A percentile compares a stretch with the other conserved stretches of the same genome.
Evolutionary conservation across 2,113 vertebrate species (phyloP).

Genomic region (Pachyramphus minor): DNA sequence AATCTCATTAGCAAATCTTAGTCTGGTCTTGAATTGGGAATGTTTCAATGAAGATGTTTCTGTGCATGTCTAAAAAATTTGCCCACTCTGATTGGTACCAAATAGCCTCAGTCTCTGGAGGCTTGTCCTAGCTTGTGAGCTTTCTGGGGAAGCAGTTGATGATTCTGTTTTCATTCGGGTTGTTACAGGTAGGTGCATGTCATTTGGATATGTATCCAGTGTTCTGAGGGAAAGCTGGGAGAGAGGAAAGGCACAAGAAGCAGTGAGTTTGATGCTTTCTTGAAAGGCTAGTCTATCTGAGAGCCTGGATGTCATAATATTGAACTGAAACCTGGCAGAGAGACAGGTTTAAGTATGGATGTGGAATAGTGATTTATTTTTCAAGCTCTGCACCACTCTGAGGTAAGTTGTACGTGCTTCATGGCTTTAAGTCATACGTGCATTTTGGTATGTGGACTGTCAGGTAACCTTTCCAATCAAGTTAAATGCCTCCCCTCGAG

Average conservation of each 20-base stretch:
- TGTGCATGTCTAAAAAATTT: background rate
- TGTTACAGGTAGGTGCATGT: background rate
- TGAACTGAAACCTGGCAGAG: background rate
- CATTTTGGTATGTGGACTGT: background rate
- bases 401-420: background rate
- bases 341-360: background rate
- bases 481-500: background rate
- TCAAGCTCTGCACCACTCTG: background rate
- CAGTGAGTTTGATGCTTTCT: background rate
- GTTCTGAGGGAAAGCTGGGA: background rate
- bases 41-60: background rate
- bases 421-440: rapidly evolving
- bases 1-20: background rate
- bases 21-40: background rate
- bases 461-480: background rate
- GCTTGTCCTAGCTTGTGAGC: background rate
- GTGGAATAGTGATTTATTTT: background rate
- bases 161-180: background rate
- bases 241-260: background rate
- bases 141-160: background rate
- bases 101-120: background rate
- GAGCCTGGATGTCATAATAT: background rate
- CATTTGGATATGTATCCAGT: background rate
- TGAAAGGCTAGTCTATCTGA: background rate
- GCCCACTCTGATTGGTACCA: background rate